These are phyloP conservation scores for Chondrilla cf. caribensis DNA, from an alignment of 37 sponge, comb jelly and placozoan genomes.

Conservation along the genomic window DNA sequence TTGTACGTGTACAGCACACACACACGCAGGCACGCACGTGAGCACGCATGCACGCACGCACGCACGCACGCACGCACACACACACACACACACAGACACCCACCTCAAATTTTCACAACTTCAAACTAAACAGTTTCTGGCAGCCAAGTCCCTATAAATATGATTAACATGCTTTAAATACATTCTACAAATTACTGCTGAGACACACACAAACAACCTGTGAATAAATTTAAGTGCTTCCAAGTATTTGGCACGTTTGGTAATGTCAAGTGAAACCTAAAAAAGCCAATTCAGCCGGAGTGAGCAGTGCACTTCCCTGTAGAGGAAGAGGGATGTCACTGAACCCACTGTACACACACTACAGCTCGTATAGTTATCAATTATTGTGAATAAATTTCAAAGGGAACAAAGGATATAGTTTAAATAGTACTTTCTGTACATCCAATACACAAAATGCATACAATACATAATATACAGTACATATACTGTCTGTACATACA, in stretches of 20 bases:
- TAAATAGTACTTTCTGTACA: too few relatives aligned
- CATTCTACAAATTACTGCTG: too few relatives aligned
- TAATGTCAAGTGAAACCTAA: conserved; percentile 65
- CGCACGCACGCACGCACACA: not conserved
- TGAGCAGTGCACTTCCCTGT: conserved; percentile 70
- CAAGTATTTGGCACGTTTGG: conserved; percentile 68
- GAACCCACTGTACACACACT: too few relatives aligned
- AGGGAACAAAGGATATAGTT: too few relatives aligned
- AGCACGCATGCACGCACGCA: not conserved
- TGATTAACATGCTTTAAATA: not conserved
- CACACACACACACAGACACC: not conserved
- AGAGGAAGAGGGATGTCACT: too few relatives aligned
- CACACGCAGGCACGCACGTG: not conserved
- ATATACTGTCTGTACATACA: too few relatives aligned
- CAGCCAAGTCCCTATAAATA: conserved; percentile 66
- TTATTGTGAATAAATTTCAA: too few relatives aligned
- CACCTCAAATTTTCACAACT: conserved; percentile 83
- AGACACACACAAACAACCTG: too few relatives aligned
- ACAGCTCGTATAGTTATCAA: too few relatives aligned
- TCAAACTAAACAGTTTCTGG: conserved; percentile 81
- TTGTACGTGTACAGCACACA: too few relatives aligned
- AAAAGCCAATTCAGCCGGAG: conserved; percentile 64
- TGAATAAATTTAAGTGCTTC: conserved; percentile 80
- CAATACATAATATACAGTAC: too few relatives aligned
- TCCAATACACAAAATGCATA: too few relatives aligned